A percentile compares a stretch with the other conserved stretches of the same genome.
phyloP scores from a whole-genome alignment of 2,113 vertebrate species.

The Apistogramma diplotaenia region DNA sequence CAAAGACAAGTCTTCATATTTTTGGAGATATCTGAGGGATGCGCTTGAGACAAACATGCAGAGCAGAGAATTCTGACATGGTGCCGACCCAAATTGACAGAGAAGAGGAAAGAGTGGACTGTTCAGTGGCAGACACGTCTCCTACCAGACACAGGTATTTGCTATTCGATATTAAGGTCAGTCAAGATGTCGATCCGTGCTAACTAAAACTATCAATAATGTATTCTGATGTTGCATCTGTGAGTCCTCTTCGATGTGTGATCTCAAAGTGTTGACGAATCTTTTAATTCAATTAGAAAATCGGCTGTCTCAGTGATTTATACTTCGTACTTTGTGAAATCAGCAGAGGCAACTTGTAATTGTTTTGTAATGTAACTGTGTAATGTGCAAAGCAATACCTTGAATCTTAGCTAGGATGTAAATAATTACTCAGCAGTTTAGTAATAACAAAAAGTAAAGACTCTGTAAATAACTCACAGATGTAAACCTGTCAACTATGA shows the following conservation, averaged over 20 bases:
- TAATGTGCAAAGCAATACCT: constrained; percentile 43
- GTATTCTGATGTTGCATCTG: not conserved
- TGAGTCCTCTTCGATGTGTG: not conserved
- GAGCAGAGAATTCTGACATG: constrained; percentile 69
- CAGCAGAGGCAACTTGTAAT: not conserved
- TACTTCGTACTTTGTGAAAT: constrained; percentile 3
- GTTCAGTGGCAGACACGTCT: constrained; percentile 63
- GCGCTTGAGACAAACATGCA: constrained; percentile 58
- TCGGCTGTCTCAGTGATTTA: not conserved
- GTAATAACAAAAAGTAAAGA: not conserved
- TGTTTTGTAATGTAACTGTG: constrained; percentile 16
- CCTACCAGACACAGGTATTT: constrained; percentile 68
- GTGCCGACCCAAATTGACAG: constrained; percentile 73
- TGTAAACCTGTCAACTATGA: not conserved
- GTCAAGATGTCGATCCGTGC: constrained; percentile 19
- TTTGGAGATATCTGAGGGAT: constrained; percentile 57
- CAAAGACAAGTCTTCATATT: constrained; percentile 26
- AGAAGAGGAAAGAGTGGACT: constrained; percentile 65
- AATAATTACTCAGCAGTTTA: not conserved
- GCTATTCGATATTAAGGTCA: constrained; percentile 48
- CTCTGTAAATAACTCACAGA: constrained; percentile 17
- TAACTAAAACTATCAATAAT: constrained; percentile 4
- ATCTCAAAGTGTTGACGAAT: not conserved
- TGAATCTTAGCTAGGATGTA: not conserved
- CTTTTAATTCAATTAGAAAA: not conserved